phyloP scores from a whole-genome alignment of 2,888 invertebrate species.

The Lasius platythorax region DNA sequence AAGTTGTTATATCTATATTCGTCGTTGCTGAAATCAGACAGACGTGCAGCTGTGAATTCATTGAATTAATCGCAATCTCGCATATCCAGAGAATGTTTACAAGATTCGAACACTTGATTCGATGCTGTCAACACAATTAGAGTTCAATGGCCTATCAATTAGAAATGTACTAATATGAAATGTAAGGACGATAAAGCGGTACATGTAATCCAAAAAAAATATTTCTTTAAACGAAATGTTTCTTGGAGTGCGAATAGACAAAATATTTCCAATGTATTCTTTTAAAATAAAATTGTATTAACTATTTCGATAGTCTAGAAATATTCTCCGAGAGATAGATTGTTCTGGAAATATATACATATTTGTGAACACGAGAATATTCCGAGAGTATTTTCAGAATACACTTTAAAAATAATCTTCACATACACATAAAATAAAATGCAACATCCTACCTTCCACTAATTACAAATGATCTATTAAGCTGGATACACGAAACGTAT shows the following conservation, averaged over 20 bases:
- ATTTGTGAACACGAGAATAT: background rate
- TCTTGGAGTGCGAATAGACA: background rate
- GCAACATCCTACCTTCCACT: background rate
- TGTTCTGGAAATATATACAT: background rate
- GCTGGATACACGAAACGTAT: background rate
- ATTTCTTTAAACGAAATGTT: background rate
- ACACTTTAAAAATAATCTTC: background rate
- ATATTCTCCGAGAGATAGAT: background rate
- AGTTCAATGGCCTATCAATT: background rate
- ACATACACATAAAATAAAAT: background rate
- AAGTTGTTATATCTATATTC: background rate
- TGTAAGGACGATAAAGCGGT: too few relatives aligned
- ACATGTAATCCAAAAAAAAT: too few relatives aligned
- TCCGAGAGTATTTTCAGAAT: background rate
- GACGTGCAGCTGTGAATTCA: background rate
- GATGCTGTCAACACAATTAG: too few relatives aligned
- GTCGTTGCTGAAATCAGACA: background rate
- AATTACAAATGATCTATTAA: slow-evolving; percentile 6
- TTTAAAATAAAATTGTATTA: background rate
- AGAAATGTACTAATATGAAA: background rate
- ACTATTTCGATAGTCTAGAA: slow-evolving; percentile 13
- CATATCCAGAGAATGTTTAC: background rate
- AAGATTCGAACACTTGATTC: background rate
- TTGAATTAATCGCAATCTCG: background rate
- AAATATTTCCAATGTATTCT: background rate